A percentile compares a stretch with the other conserved stretches of the same genome.
These are phyloP conservation scores for Idaea straminata DNA, from an alignment of 2,888 invertebrate species.

Conservation along the genomic window DNA sequence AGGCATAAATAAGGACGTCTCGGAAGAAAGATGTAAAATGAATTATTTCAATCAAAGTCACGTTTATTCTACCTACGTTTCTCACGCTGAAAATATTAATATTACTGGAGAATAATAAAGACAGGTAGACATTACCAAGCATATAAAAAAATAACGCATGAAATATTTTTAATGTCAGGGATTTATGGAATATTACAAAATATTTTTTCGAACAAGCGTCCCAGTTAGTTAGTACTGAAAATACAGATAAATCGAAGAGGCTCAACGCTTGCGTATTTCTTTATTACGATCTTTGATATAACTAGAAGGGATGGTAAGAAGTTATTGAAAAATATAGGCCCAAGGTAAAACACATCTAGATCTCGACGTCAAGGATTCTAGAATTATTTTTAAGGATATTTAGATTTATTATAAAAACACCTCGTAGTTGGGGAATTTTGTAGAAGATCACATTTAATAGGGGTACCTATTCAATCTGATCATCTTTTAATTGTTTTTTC, in stretches of 20 bases:
- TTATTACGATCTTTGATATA: not conserved
- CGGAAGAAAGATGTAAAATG: not conserved
- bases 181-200: not conserved
- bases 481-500: too few relatives aligned
- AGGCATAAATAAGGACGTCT: not conserved
- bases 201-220: not conserved
- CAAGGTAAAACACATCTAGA: not conserved
- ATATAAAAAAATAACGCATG: not conserved
- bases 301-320: not conserved
- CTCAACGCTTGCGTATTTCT: not conserved
- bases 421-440: not conserved
- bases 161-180: not conserved
- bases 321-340: not conserved
- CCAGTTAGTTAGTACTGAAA: not conserved
- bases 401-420: not conserved
- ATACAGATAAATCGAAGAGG: not conserved
- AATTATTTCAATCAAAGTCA: not conserved
- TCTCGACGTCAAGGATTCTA: not conserved
- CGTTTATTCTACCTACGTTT: not conserved
- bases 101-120: not conserved
- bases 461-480: too few relatives aligned
- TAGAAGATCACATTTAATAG: not conserved
- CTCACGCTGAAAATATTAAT: not conserved
- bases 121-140: not conserved
- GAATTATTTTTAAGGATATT: not conserved